Conservation (phyloP, 2,797 vertebrate genomes). For the Helarctos malayanus region DNA sequence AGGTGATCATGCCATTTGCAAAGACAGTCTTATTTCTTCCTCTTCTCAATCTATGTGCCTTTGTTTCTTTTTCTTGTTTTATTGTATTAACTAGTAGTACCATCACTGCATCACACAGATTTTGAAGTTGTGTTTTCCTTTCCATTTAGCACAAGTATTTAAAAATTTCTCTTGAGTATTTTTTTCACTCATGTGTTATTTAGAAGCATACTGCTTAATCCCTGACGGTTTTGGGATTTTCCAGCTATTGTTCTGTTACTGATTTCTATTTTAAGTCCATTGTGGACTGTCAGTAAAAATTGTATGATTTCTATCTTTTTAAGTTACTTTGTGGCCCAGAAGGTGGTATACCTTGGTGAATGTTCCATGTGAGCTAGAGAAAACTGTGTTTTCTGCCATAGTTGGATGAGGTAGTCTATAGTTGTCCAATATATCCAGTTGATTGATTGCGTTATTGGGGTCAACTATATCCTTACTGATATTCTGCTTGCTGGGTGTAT, state of each 20-base stretch:
- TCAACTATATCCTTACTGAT: background rate
- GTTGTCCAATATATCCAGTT: background rate
- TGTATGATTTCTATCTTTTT: background rate
- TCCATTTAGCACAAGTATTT: background rate
- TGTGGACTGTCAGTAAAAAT: background rate
- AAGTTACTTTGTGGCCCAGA: background rate
- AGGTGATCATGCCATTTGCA: background rate
- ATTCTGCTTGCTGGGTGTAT: background rate
- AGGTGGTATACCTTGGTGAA: background rate
- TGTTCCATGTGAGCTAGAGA: background rate
- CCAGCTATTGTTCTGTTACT: background rate
- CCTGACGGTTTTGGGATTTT: background rate
- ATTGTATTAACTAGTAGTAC: background rate
- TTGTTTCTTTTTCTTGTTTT: background rate
- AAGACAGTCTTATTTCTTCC: background rate
- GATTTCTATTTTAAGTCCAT: background rate
- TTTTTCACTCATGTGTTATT: background rate
- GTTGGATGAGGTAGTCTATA: background rate
- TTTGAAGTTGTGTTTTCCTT: background rate
- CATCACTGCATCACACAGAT: background rate
- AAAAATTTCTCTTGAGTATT: background rate
- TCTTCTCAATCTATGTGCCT: background rate
- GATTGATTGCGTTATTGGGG: background rate
- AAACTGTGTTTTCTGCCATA: background rate
- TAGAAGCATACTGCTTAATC: background rate